Conservation (phyloP, 2,113 vertebrate species). For the Onychostoma macrolepis region DNA sequence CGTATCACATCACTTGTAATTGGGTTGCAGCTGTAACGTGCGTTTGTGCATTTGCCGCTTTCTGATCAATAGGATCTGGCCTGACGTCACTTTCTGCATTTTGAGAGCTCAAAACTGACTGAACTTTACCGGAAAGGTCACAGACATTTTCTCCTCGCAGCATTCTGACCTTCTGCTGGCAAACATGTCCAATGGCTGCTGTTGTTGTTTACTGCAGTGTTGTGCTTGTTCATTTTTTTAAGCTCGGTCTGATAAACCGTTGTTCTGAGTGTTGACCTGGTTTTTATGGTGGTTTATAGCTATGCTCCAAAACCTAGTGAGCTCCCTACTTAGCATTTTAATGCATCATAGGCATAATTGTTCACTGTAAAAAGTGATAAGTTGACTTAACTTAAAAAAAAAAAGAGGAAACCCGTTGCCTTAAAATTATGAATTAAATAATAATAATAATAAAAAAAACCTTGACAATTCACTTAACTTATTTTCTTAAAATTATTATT, state of each 20-base stretch:
- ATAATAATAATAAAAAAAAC: too few relatives aligned
- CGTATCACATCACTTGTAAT: neutral
- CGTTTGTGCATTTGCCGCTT: neutral
- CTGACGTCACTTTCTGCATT: conserved; percentile 3
- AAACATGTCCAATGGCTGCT: neutral
- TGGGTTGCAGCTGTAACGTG: neutral
- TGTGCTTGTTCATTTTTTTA: neutral
- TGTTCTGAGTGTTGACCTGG: neutral
- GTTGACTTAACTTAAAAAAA: too few relatives aligned
- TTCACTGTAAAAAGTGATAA: too few relatives aligned
- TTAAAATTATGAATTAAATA: too few relatives aligned
- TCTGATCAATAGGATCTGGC: neutral
- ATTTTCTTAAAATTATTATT: too few relatives aligned
- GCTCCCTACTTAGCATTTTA: neutral
- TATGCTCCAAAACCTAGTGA: neutral
- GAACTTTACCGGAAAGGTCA: conserved; percentile 29
- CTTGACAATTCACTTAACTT: too few relatives aligned
- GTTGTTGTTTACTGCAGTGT: neutral
- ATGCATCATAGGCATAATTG: neutral
- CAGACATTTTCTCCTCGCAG: neutral
- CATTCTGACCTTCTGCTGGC: conserved; percentile 21
- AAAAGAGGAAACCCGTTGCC: too few relatives aligned
- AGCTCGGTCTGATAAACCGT: neutral
- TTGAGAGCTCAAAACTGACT: neutral
- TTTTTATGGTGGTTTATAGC: neutral